These are phyloP conservation scores for Melanotaenia maccullochi DNA, from an alignment of 2,797 vertebrate species.

Conservation along the genomic window DNA sequence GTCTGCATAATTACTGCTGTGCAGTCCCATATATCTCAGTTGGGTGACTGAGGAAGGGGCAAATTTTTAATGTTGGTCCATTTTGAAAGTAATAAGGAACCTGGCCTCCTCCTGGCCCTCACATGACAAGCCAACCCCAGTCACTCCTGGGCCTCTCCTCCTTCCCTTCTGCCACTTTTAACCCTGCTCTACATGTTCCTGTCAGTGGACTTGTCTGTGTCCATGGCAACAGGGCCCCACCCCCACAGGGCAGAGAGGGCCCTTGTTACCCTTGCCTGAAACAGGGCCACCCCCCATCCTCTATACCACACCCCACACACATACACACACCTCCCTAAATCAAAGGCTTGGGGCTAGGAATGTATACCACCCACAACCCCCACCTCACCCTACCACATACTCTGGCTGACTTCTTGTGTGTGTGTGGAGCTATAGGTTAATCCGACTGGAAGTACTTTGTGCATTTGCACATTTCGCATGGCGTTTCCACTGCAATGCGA, in stretches of 20 bases:
- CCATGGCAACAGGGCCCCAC: slow-evolving; percentile 83
- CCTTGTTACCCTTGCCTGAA: slow-evolving; percentile 81
- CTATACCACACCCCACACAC: slow-evolving; percentile 54
- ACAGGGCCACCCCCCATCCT: slow-evolving; percentile 59
- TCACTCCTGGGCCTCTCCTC: slow-evolving; percentile 58
- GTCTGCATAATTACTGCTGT: slow-evolving; percentile 17
- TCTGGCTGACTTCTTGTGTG: slow-evolving; percentile 65
- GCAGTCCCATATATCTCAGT: slow-evolving; percentile 32
- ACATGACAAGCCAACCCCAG: slow-evolving; percentile 72
- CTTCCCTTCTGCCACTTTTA: slow-evolving; percentile 66
- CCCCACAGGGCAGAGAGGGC: slow-evolving; percentile 80
- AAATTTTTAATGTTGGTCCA: slow-evolving; percentile 45
- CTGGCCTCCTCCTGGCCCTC: slow-evolving; percentile 68
- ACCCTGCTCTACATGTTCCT: slow-evolving; percentile 76
- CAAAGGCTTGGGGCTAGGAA: slow-evolving; percentile 73
- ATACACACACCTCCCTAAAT: slow-evolving; percentile 52
- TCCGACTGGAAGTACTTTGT: slow-evolving; percentile 75
- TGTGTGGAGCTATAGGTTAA: slow-evolving; percentile 79
- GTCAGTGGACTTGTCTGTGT: slow-evolving; percentile 82
- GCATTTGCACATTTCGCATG: slow-evolving; percentile 77
- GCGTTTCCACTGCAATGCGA: slow-evolving; percentile 80
- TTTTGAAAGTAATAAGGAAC: slow-evolving; percentile 76
- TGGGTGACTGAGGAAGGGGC: slow-evolving; percentile 10
- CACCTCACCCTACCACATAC: slow-evolving; percentile 54
- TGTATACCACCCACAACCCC: slow-evolving; percentile 69